Conservation (phyloP, 2,113 vertebrate species). For the Brevimyrus niger region DNA sequence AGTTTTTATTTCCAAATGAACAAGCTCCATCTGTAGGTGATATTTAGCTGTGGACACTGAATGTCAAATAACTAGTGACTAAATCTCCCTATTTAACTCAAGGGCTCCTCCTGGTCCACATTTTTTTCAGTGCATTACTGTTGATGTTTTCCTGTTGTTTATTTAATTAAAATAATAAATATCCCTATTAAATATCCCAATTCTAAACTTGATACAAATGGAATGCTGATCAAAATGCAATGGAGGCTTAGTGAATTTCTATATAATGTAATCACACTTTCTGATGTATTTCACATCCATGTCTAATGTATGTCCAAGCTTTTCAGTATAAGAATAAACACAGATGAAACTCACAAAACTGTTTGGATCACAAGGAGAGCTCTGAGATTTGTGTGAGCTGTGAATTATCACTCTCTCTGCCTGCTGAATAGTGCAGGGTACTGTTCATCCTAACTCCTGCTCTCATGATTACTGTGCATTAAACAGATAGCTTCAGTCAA, state of each 20-base stretch:
- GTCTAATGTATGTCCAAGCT: not conserved
- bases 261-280: not conserved
- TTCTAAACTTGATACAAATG: not conserved
- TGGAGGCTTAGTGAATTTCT: not conserved
- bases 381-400: not conserved
- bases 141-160: not conserved
- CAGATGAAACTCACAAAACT: not conserved
- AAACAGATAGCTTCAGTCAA: not conserved
- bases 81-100: conserved; percentile 14
- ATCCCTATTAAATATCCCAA: not conserved
- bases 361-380: not conserved
- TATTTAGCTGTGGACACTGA: conserved; percentile 58
- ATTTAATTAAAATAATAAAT: not conserved
- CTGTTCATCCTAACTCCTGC: not conserved
- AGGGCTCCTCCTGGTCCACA: conserved; percentile 28
- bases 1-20: conserved; percentile 59
- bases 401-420: not conserved
- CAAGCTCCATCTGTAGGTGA: conserved; percentile 51
- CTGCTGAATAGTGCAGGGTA: not conserved
- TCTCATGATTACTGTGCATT: not conserved
- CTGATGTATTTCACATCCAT: not conserved
- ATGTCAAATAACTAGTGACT: conserved; percentile 43
- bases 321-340: not conserved
- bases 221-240: not conserved
- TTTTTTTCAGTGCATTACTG: conserved; percentile 13